Evolutionary conservation across 2,797 vertebrate genomes (phyloP).

Genomic region (Epinephelus malabaricus): DNA sequence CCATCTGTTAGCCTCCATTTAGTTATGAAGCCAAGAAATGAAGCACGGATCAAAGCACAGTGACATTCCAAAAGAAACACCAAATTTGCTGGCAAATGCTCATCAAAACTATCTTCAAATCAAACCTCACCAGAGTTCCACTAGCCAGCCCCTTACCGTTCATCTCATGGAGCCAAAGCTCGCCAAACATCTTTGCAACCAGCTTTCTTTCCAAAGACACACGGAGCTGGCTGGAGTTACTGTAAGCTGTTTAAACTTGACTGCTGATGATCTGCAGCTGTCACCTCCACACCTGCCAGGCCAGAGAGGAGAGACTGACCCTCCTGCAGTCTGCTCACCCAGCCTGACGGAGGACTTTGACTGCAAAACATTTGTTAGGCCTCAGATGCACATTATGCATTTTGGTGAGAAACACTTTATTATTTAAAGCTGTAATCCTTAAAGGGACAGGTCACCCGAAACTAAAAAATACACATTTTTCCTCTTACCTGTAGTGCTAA

Average conservation of each 20-base stretch:
- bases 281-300: conserved; percentile 24
- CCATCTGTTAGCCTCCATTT: conserved; percentile 38
- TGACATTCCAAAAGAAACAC: conserved; percentile 44
- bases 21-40: conserved; percentile 48
- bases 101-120: conserved; percentile 41
- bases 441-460: no score
- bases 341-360: background rate
- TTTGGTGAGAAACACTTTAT: background rate
- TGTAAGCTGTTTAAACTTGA: conserved; percentile 24
- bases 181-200: conserved; percentile 54
- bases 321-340: background rate
- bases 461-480: no score
- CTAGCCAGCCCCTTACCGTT: conserved; percentile 33
- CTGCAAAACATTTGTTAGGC: background rate
- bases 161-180: conserved; percentile 1
- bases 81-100: conserved; percentile 45
- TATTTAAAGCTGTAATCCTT: no score
- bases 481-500: no score
- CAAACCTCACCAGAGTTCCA: conserved; percentile 28
- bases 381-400: background rate
- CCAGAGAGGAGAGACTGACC: background rate
- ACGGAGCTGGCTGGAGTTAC: conserved; percentile 24
- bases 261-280: conserved; percentile 40
- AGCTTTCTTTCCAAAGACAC: conserved; percentile 26
- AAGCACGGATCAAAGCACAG: conserved; percentile 50